These are phyloP conservation scores for Pluvialis apricaria DNA, from an alignment of 2,113 vertebrate genomes.

Conservation along the genomic window DNA sequence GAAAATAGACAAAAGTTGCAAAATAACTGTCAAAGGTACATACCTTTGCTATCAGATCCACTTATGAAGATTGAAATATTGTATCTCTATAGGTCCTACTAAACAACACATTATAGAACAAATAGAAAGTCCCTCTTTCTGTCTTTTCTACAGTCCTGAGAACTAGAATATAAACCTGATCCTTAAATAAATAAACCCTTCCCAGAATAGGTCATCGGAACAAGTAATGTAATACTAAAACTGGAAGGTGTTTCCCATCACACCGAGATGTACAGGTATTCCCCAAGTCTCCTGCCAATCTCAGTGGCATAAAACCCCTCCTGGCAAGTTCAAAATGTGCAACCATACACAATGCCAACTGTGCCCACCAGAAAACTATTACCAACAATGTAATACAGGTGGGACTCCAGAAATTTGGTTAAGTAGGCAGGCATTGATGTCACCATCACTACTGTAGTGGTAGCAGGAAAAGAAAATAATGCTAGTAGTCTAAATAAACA, in stretches of 20 bases:
- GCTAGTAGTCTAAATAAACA: not conserved
- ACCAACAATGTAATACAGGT: not conserved
- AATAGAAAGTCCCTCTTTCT: not conserved
- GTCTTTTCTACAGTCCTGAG: not conserved
- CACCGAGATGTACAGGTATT: not conserved
- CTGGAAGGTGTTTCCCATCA: not conserved
- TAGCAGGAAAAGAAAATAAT: not conserved
- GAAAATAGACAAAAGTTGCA: not conserved
- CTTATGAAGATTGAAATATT: not conserved
- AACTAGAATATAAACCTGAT: not conserved
- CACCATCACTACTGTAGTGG: not conserved
- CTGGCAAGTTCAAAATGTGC: not conserved
- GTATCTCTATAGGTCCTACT: not conserved
- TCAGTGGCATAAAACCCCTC: not conserved
- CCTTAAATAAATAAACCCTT: not conserved
- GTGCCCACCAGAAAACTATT: not conserved
- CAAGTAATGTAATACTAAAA: not conserved
- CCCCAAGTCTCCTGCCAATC: not conserved
- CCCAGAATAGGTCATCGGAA: not conserved
- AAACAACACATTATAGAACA: not conserved
- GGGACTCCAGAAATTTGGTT: not conserved
- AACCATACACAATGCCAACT: rapidly evolving
- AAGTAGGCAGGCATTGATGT: not conserved
- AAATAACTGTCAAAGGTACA: not conserved
- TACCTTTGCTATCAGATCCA: not conserved